Percentiles rank a stretch among this genome's conserved stretches.
Conservation (phyloP, 2,888 invertebrate species). For the Unio pictorum region DNA sequence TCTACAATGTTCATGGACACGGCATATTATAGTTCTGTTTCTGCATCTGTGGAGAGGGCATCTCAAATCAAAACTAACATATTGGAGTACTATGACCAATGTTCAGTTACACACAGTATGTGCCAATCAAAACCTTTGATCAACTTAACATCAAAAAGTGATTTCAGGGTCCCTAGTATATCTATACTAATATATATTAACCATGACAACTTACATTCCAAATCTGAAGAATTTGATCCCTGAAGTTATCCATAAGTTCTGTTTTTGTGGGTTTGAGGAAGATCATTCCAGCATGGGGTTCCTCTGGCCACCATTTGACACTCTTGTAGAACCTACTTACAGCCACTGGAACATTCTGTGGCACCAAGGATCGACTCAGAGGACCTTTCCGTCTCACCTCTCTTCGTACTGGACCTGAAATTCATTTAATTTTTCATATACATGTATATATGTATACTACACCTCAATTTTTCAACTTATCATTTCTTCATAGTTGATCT, state of each 20-base stretch:
- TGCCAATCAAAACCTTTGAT: no score
- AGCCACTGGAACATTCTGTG: conserved; percentile 51
- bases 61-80: no score
- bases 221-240: conserved; percentile 57
- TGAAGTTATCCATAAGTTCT: conserved; percentile 53
- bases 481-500: no score
- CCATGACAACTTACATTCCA: conserved; percentile 55
- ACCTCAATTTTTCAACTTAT: not conserved
- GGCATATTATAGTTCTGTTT: no score
- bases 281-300: conserved; percentile 39
- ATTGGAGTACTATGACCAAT: no score
- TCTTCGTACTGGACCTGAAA: conserved; percentile 51
- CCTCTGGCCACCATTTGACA: conserved; percentile 57
- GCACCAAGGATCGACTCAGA: conserved; percentile 34
- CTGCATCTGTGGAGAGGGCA: no score
- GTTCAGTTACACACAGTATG: no score
- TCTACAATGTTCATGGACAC: no score
- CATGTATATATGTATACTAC: conserved; percentile 1
- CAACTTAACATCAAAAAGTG: no score
- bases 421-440: no score
- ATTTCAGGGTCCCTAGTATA: no score
- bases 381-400: conserved; percentile 37
- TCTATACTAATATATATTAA: not conserved
- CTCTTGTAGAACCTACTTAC: conserved; percentile 57
- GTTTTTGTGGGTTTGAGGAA: conserved; percentile 44